Evolutionary conservation across 2,797 vertebrate species (phyloP).

Genomic region (Spizella passerina): DNA sequence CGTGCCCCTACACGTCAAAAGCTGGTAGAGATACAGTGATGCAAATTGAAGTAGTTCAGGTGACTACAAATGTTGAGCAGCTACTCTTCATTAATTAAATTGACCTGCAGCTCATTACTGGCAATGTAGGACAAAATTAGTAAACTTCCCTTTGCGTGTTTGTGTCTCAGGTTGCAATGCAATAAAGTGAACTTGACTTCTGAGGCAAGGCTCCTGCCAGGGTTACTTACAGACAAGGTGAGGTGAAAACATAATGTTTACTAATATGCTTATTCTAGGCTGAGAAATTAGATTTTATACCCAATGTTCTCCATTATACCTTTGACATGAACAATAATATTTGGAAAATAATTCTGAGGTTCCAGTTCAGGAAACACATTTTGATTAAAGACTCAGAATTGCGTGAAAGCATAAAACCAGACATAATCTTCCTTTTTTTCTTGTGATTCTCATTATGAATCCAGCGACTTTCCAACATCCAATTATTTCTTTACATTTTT

Average conservation of each 20-base stretch:
- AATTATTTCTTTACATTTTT: neutral
- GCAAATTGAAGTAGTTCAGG: neutral
- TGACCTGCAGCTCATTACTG: constrained; percentile 4
- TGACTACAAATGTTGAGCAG: neutral
- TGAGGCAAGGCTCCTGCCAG: neutral
- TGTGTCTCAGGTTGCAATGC: neutral
- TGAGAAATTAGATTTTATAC: neutral
- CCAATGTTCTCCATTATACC: neutral
- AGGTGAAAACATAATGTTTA: neutral
- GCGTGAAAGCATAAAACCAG: neutral
- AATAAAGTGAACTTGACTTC: constrained; percentile 1
- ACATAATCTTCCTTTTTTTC: neutral
- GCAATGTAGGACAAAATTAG: neutral
- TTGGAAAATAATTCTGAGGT: neutral
- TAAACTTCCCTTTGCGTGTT: neutral
- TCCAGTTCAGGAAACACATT: neutral
- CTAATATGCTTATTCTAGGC: neutral
- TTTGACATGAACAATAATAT: constrained; percentile 3
- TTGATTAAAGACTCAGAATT: neutral
- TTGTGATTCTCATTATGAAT: neutral
- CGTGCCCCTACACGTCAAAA: neutral
- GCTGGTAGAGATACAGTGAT: neutral
- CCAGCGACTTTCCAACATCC: neutral
- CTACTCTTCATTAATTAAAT: constrained; percentile 11
- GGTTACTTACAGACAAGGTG: neutral